Evolutionary conservation across 2,797 vertebrate genomes (phyloP), one percentile per base, ranked within the genome.

Genomic region (Ptychobarbus kaznakovi): DNA sequence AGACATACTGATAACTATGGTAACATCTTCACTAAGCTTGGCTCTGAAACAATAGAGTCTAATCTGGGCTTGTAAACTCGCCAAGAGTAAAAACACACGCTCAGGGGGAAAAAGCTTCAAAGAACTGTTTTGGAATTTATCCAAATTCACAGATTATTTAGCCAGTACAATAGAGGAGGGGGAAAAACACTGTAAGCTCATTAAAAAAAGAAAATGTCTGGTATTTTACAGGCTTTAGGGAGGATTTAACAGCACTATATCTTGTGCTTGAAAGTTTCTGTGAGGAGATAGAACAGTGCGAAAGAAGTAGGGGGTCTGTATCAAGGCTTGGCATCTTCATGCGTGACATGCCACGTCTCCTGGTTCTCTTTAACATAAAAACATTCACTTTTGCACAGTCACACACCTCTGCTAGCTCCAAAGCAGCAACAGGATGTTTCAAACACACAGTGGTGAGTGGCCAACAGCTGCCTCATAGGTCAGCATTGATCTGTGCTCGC

Each of bases 101-200:
- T 74, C 56, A 74, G 68, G 83, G 63, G 88, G 80, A 66, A 85
- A 81, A 83, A 53, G 83, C 84, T 87, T 91, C 89, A 89, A 91
- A 93, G 92, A 87, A 89, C 82, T 80, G 76, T 4, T 86, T 87
- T 93, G 94, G 94, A 95, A 92, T 88, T 89, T 88, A 90, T 93
- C 93, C 92, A 95, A 92, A 94, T 92, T 89, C 83, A 91, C 90
- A 92, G 93, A 94, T 95, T 94, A 94, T 92, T 91, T 86, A 87
- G 83, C 73, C 79, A 89, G 76, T 74, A 89, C 85, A 87, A 88
- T 65, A 81, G 80, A 81, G 89, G 87, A 89, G 91, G 90, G 92
- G 92, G 92, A 91, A 89, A 91, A 93, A 90, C 84, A 85, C 88
- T 90, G 92, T 93, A 93, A 94, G 93, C 94, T 95, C 92, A 95